These are phyloP conservation scores for Okapia johnstoni DNA, from an alignment of 2,113 vertebrate species.

Conservation along the genomic window DNA sequence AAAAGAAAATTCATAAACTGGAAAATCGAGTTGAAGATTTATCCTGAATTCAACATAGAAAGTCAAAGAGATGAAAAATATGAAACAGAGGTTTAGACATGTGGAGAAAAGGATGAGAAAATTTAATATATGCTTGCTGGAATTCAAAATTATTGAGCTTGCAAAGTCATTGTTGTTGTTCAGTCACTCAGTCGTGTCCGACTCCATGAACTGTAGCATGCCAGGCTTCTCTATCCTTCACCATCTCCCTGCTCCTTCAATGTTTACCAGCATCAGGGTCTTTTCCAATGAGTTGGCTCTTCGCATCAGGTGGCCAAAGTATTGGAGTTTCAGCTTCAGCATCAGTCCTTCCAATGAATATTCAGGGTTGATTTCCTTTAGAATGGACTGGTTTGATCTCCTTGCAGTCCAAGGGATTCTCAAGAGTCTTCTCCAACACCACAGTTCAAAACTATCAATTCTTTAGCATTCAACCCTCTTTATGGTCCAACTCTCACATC, in stretches of 20 bases:
- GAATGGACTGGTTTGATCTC: too few relatives aligned
- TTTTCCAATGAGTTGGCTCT: too few relatives aligned
- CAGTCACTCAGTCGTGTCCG: fast-evolving
- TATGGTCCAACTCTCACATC: too few relatives aligned
- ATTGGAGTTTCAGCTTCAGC: too few relatives aligned
- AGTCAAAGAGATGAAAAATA: background rate
- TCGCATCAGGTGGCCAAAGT: too few relatives aligned
- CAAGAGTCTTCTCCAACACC: too few relatives aligned
- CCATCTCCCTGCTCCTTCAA: background rate
- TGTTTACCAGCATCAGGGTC: too few relatives aligned
- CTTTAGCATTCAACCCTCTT: too few relatives aligned
- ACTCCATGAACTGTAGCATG: background rate
- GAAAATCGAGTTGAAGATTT: background rate
- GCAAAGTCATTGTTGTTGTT: background rate
- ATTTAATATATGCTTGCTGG: background rate
- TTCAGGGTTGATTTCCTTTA: too few relatives aligned
- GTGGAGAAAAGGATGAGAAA: background rate
- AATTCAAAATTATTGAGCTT: background rate
- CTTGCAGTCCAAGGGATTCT: too few relatives aligned
- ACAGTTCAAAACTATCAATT: too few relatives aligned
- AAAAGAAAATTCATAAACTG: background rate
- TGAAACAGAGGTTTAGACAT: background rate
- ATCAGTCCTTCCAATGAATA: too few relatives aligned
- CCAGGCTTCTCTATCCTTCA: background rate
- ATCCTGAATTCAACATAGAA: background rate